Evolutionary conservation across 1,140 invertebrate genomes (phyloP).

Genomic region (Nasonia giraulti): DNA sequence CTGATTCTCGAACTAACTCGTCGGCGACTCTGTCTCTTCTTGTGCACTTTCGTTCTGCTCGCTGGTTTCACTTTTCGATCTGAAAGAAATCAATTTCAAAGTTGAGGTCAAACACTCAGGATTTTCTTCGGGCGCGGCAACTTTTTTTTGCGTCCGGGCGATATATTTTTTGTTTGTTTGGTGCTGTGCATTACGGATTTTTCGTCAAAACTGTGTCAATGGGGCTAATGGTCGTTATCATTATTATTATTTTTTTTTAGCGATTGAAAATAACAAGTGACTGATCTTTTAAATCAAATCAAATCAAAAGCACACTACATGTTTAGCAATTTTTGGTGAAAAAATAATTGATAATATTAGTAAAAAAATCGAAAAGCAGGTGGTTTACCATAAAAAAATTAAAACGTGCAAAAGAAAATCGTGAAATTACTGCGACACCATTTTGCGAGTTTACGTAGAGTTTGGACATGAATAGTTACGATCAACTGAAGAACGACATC

Average conservation of each 20-base stretch:
- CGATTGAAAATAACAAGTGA: too few relatives aligned
- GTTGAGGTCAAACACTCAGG: constrained; percentile 34
- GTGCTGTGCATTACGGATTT: too few relatives aligned
- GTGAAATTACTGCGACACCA: neutral
- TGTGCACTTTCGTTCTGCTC: constrained; percentile 67
- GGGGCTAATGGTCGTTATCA: too few relatives aligned
- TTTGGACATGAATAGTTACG: too few relatives aligned
- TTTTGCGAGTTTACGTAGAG: too few relatives aligned
- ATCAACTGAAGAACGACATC: too few relatives aligned
- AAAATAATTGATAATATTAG: neutral
- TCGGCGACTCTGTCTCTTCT: constrained; percentile 66
- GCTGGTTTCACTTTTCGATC: constrained; percentile 72
- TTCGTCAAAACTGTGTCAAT: too few relatives aligned
- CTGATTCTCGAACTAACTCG: constrained; percentile 60
- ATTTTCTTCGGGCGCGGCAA: constrained; percentile 9
- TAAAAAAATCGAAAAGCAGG: neutral
- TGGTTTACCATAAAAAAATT: neutral
- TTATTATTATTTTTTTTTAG: neutral
- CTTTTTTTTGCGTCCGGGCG: neutral
- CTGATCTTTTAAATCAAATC: too few relatives aligned
- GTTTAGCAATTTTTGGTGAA: too few relatives aligned
- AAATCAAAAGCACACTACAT: too few relatives aligned
- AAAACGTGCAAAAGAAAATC: neutral
- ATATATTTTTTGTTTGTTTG: neutral
- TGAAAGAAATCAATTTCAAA: constrained; percentile 71